Conservation (phyloP, 2,797 vertebrate species). For the Helarctos malayanus region DNA sequence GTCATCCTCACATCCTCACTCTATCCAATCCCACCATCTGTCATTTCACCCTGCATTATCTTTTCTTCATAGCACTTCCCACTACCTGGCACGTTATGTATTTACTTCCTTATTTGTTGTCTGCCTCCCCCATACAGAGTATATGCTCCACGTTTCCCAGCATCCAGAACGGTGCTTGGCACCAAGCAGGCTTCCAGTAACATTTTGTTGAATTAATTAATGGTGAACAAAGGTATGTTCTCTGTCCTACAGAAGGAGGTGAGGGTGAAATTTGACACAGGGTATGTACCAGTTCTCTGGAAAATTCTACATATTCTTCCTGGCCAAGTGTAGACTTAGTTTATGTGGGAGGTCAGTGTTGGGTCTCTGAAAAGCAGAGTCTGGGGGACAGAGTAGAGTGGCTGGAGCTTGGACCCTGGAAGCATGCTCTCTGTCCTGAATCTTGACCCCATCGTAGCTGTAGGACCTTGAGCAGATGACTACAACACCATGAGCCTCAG, state of each 20-base stretch:
- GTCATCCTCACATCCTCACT: background rate
- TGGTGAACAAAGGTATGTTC: background rate
- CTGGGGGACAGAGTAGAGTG: background rate
- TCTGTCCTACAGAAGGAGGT: background rate
- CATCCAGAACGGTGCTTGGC: background rate
- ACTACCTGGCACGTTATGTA: background rate
- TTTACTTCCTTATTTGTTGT: background rate
- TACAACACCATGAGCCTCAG: background rate
- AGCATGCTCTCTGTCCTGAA: background rate
- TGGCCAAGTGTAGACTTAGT: background rate
- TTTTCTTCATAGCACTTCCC: background rate
- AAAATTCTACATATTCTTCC: background rate
- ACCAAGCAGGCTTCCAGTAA: background rate
- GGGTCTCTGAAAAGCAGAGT: background rate
- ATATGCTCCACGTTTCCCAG: background rate
- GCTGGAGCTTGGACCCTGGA: background rate
- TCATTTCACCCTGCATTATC: background rate
- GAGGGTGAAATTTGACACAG: background rate
- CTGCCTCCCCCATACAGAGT: background rate
- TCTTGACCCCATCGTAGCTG: background rate
- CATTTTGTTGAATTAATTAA: slow-evolving; percentile 37
- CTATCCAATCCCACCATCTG: background rate
- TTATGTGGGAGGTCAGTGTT: background rate
- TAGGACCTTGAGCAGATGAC: background rate
- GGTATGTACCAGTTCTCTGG: background rate